Conservation (phyloP, 2,113 vertebrate species). For the Marmota monax region DNA sequence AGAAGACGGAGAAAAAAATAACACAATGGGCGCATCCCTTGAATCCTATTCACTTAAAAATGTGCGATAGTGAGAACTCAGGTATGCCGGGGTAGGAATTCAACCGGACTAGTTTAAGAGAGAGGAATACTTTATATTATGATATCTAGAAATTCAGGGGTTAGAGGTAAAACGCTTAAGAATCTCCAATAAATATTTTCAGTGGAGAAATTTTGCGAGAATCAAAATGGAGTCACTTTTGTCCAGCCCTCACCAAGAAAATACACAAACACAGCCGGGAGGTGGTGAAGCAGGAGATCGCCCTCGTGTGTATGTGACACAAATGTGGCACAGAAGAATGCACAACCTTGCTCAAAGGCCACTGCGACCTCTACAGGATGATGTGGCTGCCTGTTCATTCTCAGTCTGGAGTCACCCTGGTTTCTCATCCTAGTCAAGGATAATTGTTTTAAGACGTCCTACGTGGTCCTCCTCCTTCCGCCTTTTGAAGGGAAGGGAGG, state of each 20-base stretch:
- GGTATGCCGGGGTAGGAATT: background rate
- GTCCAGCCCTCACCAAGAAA: background rate
- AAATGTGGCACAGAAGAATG: background rate
- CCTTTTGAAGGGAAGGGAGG: background rate
- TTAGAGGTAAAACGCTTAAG: background rate
- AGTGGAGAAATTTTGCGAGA: background rate
- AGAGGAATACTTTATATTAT: background rate
- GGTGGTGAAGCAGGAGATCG: background rate
- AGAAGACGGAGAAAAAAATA: background rate
- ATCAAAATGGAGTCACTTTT: background rate
- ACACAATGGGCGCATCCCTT: background rate
- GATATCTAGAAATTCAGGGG: background rate
- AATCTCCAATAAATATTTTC: background rate
- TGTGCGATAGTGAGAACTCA: background rate
- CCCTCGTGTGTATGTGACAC: background rate
- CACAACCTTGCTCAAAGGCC: background rate
- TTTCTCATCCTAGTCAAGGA: background rate
- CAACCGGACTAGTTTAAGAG: background rate
- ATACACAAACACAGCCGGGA: background rate
- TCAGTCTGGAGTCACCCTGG: background rate
- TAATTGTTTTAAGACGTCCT: background rate
- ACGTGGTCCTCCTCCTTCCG: too few species aligned
- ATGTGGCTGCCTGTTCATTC: too few species aligned
- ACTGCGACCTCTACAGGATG: too few species aligned
- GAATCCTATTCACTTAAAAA: conserved; percentile 26